phyloP scores from a whole-genome alignment of 1,140 invertebrate species.

The Piezodorus guildinii region DNA sequence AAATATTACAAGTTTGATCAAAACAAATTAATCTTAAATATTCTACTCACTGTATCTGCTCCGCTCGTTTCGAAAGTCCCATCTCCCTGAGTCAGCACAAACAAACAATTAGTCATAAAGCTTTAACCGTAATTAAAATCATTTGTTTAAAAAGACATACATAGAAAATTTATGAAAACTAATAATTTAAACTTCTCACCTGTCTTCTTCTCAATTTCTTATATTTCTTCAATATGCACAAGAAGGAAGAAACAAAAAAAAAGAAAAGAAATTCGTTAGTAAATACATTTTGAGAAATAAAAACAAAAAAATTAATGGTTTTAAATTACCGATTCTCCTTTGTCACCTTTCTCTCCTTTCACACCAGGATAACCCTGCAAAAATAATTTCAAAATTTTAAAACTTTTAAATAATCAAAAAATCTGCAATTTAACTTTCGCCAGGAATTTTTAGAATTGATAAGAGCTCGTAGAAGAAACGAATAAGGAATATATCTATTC shows the following conservation, averaged over 20 bases:
- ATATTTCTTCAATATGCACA: conserved; percentile 57
- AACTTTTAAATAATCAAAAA: too few relatives aligned
- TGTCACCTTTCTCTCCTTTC: conserved; percentile 82
- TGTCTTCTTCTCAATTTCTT: conserved; percentile 80
- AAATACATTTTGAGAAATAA: not conserved
- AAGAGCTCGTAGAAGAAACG: too few relatives aligned
- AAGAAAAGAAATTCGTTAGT: conserved; percentile 16
- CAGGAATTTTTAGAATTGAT: too few relatives aligned
- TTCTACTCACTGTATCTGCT: conserved; percentile 51
- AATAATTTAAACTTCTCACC: conserved; percentile 40
- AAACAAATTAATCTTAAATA: not conserved
- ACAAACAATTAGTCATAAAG: conserved; percentile 14
- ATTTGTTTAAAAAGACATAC: conserved; percentile 16
- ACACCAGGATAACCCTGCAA: conserved; percentile 71
- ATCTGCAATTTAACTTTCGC: too few relatives aligned
- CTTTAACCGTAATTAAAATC: conserved; percentile 19
- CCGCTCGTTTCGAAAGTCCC: conserved; percentile 59
- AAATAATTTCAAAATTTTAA: conserved; percentile 3
- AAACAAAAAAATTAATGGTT: not conserved
- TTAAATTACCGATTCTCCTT: conserved; percentile 74
- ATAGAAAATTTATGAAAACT: conserved; percentile 7
- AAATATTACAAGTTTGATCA: not conserved
- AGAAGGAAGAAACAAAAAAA: conserved; percentile 34
- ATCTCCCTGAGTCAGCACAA: conserved; percentile 49
- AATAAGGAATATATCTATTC: too few relatives aligned